Conservation (phyloP, 2,113 vertebrate species). For the Poeciliopsis retropinna region DNA sequence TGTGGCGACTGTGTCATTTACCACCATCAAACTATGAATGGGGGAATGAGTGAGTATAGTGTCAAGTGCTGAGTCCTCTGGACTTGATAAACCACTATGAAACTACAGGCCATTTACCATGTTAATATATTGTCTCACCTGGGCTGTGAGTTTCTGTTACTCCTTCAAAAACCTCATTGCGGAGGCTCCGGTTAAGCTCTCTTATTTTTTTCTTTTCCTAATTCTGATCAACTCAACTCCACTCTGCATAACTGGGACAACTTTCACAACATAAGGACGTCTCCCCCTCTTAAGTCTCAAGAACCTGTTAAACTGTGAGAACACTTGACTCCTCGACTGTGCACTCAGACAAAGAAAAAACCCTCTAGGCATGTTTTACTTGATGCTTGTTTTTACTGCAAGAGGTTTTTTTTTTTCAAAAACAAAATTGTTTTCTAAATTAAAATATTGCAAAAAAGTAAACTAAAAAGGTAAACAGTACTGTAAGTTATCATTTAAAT, state of each 20-base stretch:
- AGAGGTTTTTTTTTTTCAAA: background rate
- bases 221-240: background rate
- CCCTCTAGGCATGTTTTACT: background rate
- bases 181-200: background rate
- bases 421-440: background rate
- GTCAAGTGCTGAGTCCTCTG: too few species aligned
- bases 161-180: too few species aligned
- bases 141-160: too few species aligned
- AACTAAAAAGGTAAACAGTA: background rate
- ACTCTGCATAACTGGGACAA: constrained; percentile 67
- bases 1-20: too few species aligned
- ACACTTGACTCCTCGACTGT: constrained; percentile 70
- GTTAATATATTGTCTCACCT: too few species aligned
- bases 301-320: constrained; percentile 72
- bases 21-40: too few species aligned
- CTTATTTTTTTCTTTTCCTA: constrained; percentile 26
- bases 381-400: background rate
- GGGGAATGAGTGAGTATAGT: too few species aligned
- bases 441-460: background rate
- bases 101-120: too few species aligned
- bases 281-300: constrained; percentile 78
- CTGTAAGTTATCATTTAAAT: background rate
- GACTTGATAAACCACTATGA: too few species aligned
- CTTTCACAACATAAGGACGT: constrained; percentile 53
- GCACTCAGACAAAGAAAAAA: constrained; percentile 23